Base-by-base conservation (phyloP, 2,888 invertebrate genomes). In the Hofmannophila pseudospretella region DNA sequence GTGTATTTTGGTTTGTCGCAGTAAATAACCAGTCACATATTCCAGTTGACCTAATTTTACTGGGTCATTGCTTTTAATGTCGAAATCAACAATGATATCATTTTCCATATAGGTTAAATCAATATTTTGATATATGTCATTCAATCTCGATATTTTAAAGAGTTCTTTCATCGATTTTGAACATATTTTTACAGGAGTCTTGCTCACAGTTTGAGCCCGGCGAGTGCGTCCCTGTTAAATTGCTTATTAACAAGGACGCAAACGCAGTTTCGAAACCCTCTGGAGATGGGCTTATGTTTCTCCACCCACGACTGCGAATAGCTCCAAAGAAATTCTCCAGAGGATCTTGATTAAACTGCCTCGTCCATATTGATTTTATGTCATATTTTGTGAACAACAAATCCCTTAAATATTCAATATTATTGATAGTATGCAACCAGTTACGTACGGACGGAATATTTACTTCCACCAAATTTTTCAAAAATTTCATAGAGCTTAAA, bases 361-460 rank as follows among this genome's bases (percentile, higher is more conserved):
- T 13, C 39, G 36, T 36, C 39, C 32, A 39, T 4, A 36, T 5
- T 1, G 36, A 40, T n/a, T 26, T 36, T 12, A 39, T 25, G 8
- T 29, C 7, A 23, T 35, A 36, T 13, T 38, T 9, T 2, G 28
- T 26, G 2, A 10, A 22, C 7, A 38, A 8, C 11, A 5, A 14
- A 8, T 38, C 25, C 3, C 7, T 26, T 1, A 32, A 9, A 8
- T 19, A 27, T 11, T 28, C 32, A 7, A 20, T 19, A 9, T 36
- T 36, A 7, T 36, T 10, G 2, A 30, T 13, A 4, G 49, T 51
- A 39, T 37, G 47, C 27, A 42, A 27, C 48, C 51, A 51, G 20
- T 48, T 51, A 9, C 37, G 42, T 22, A 49, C 8, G 8, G 47
- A 42, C 0, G 48, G 49, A 7, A 47, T 45, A n/a, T 23, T 29